Conservation (phyloP, 2,113 vertebrate species). For the Emydocephalus ijimae region DNA sequence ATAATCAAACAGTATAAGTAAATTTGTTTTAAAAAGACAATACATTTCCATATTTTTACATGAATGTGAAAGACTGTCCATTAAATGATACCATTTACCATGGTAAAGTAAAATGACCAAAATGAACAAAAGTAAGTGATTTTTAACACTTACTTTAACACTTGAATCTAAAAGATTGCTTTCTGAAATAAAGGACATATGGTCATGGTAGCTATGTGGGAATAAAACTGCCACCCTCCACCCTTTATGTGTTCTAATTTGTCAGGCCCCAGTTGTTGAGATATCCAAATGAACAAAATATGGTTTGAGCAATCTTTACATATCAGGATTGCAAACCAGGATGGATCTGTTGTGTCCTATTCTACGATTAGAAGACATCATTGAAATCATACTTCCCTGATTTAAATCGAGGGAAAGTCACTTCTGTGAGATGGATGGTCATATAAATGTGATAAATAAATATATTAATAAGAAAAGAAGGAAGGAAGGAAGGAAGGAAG, state of each 20-base stretch:
- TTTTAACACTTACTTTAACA: too few relatives aligned
- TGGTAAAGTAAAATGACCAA: background rate
- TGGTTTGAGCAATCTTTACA: background rate
- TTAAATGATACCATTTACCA: background rate
- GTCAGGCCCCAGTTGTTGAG: background rate
- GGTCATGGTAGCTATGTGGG: background rate
- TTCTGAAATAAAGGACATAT: background rate
- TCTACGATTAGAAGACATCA: background rate
- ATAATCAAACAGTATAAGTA: background rate
- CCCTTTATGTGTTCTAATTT: background rate
- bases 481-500: too few relatives aligned
- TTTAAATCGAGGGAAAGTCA: background rate
- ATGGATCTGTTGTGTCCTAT: too few relatives aligned
- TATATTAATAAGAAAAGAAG: background rate
- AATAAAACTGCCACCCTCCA: background rate
- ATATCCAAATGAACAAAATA: background rate
- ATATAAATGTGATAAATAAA: background rate
- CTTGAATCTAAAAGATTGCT: background rate
- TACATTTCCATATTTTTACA: background rate
- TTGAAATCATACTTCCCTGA: background rate
- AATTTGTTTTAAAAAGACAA: background rate
- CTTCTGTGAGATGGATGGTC: background rate
- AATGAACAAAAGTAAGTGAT: background rate
- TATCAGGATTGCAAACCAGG: background rate
- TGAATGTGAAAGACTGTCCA: background rate